Evolutionary conservation across 2,888 invertebrate species (phyloP), one percentile per base, ranked within the genome.

Genomic region (Acleris cristana): DNA sequence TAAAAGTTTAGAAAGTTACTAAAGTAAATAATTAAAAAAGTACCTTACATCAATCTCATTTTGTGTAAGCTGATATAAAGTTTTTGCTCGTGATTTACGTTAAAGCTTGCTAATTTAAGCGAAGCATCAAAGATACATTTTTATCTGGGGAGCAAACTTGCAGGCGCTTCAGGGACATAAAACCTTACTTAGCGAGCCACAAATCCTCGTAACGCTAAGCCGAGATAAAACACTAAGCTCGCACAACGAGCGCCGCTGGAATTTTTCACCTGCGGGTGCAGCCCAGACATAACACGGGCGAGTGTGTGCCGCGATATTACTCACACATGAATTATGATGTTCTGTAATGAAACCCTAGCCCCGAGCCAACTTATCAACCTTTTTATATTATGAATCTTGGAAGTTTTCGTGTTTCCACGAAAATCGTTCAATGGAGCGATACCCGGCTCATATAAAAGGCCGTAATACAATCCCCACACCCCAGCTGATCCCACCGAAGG

Each of bases 191-290:
- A 91, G 90, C 85, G 86, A 89, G 87, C 90, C 89, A 92, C 91
- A 92, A 90, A 92, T 92, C 88, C 90, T 92, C 88, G 90, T 92
- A 92, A 92, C 86, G 88, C 85, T 90, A 89, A 92, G 90, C 90
- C 88, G 88, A 90, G 91, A 92, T 92, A 92, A 92, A 92, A 90
- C 89, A 90, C 87, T 89, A 89, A 89, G 90, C 90, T 87, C 84
- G 85, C 84, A 86, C 87, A 84, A 82, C 82, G 88, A 85, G 82
- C 87, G 81, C 79, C 80, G 85, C 79, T 86, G 82, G 86, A 90
- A 90, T 89, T 90, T 91, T 92, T 92, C 90, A 92, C 91, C 90
- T 90, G 90, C 81, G 84, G 80, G 80, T 76, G 76, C 78, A 70
- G 62, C 65, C 77, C 72, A 70, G 70, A 74, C 75, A 79, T 64